Percentiles rank a stretch among this genome's conserved stretches.
phyloP scores from a whole-genome alignment of 2,113 vertebrate genomes.

The Macquaria australasica region DNA sequence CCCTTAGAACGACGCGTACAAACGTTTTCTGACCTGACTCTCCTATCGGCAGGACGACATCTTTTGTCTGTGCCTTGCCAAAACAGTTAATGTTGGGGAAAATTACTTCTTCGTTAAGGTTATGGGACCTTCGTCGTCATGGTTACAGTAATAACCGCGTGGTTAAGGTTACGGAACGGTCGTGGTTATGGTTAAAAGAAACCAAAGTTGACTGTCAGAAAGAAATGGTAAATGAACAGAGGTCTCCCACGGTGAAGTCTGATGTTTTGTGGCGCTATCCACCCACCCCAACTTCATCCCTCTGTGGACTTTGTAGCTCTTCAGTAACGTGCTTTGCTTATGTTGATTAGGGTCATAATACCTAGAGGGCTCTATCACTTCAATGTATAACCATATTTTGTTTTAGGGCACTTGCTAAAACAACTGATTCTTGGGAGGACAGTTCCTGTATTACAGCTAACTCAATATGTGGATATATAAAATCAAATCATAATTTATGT shows the following conservation, averaged over 20 bases:
- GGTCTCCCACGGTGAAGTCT: background rate
- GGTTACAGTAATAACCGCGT: background rate
- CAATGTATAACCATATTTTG: background rate
- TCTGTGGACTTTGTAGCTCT: background rate
- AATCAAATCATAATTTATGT: background rate
- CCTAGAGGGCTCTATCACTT: background rate
- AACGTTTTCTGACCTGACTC: background rate
- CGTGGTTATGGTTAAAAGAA: background rate
- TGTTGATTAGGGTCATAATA: background rate
- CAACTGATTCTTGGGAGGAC: background rate
- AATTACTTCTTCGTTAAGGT: background rate
- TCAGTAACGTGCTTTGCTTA: background rate
- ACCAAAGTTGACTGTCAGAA: background rate
- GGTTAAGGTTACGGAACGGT: background rate
- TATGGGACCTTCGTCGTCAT: background rate
- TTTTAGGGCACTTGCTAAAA: background rate
- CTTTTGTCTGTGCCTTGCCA: background rate
- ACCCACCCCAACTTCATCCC: too few species aligned
- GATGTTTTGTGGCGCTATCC: background rate
- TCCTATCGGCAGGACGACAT: background rate
- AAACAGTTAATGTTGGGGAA: background rate
- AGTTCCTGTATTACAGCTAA: background rate
- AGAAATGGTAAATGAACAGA: background rate
- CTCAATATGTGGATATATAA: background rate
- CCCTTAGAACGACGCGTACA: too few species aligned